phyloP scores from a whole-genome alignment of 2,888 invertebrate genomes.

The Metacarcinus magister region DNA sequence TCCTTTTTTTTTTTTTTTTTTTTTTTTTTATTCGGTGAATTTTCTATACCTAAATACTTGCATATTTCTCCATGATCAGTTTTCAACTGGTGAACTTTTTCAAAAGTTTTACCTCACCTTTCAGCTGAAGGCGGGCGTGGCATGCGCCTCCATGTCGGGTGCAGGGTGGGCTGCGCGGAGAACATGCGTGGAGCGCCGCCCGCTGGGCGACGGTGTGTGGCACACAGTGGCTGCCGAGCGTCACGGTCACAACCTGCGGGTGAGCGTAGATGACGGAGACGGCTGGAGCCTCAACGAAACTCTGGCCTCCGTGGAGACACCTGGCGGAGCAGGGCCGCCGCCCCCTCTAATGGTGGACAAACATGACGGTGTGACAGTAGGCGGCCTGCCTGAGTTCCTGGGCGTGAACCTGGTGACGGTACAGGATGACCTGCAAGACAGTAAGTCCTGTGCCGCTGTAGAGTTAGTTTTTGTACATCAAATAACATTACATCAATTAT shows the following conservation, averaged over 20 bases:
- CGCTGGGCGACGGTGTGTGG: constrained; percentile 76
- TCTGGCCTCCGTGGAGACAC: not conserved
- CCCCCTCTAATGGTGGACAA: constrained; percentile 66
- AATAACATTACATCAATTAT: no score
- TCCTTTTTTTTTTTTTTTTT: not conserved
- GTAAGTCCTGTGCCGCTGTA: constrained; percentile 39
- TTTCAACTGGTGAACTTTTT: not conserved
- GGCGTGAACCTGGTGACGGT: constrained; percentile 70
- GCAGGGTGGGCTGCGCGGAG: not conserved
- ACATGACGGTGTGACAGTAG: constrained; percentile 75
- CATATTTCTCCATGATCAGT: not conserved
- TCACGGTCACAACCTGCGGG: constrained; percentile 75
- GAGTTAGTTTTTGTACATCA: not conserved
- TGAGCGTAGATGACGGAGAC: constrained; percentile 79
- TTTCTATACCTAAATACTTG: not conserved
- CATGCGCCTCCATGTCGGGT: constrained; percentile 58
- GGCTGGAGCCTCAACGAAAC: constrained; percentile 68
- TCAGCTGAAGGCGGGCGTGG: constrained; percentile 62
- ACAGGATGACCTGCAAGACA: constrained; percentile 62
- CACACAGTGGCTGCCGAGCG: constrained; percentile 73
- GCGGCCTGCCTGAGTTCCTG: constrained; percentile 72
- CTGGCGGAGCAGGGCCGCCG: not conserved
- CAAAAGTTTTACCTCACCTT: not conserved
- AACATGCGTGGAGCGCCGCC: constrained; percentile 56
- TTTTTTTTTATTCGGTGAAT: not conserved